Evolutionary conservation across 2,888 invertebrate genomes (phyloP).

Genomic region (Torymus aiolomorphi): DNA sequence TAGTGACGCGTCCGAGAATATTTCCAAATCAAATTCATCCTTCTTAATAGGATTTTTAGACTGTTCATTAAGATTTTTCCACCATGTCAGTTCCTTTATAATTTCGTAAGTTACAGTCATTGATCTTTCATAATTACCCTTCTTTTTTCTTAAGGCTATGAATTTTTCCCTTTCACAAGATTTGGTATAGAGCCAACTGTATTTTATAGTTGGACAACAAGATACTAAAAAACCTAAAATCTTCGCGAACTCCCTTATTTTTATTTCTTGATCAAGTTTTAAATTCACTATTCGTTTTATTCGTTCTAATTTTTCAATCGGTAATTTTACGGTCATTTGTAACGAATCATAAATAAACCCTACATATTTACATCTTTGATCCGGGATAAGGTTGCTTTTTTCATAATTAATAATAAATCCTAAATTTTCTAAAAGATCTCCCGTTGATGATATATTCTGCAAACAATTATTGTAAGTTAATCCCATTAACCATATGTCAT

Average conservation of each 20-base stretch:
- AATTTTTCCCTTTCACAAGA: slow-evolving; percentile 26
- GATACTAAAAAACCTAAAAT: neutral
- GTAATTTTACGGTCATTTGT: slow-evolving; percentile 19
- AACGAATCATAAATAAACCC: slow-evolving; percentile 24
- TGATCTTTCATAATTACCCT: slow-evolving; percentile 24
- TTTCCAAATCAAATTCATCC: slow-evolving; percentile 6
- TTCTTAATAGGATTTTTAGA: neutral
- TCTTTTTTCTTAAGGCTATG: slow-evolving; percentile 13
- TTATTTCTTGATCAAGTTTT: slow-evolving; percentile 19
- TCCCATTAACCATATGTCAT: no score
- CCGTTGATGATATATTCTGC: no score
- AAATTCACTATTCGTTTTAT: no score
- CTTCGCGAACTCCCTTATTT: neutral
- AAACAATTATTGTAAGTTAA: no score
- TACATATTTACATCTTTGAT: slow-evolving; percentile 23
- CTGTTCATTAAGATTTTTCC: neutral
- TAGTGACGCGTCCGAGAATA: slow-evolving; percentile 28
- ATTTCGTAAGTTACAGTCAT: neutral
- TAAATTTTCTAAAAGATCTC: no score
- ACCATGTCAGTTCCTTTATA: slow-evolving; percentile 19
- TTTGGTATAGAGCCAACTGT: slow-evolving; percentile 2
- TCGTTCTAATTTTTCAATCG: slow-evolving; percentile 29
- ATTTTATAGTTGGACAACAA: neutral
- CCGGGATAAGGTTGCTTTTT: neutral
- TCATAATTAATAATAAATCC: no score